Evolutionary conservation across 2,888 invertebrate species (phyloP).

Genomic region (Zele albiditarsus): DNA sequence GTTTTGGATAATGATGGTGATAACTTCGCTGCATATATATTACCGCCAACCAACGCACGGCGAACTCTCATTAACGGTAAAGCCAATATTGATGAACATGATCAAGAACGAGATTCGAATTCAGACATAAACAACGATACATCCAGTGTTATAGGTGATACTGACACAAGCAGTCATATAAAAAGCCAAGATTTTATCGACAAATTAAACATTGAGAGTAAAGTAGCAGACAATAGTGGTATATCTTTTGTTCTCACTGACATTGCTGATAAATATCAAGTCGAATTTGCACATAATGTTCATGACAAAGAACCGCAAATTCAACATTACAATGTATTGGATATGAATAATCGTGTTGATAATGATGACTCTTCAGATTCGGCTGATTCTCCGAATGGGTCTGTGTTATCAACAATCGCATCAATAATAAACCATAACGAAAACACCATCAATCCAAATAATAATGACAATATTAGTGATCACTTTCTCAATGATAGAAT

Average conservation of each 20-base stretch:
- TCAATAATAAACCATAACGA: not conserved
- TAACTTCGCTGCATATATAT: slow-evolving; percentile 55
- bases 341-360: slow-evolving; percentile 42
- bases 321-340: slow-evolving; percentile 47
- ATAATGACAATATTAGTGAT: not conserved
- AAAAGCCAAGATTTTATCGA: slow-evolving; percentile 50
- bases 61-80: slow-evolving; percentile 60
- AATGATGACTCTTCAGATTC: slow-evolving; percentile 50
- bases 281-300: slow-evolving; percentile 57
- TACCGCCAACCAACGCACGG: slow-evolving; percentile 53
- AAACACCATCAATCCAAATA: not conserved
- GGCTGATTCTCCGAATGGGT: slow-evolving; percentile 48
- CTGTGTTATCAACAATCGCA: slow-evolving; percentile 11
- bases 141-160: slow-evolving; percentile 56
- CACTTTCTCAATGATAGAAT: not conserved
- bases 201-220: slow-evolving; percentile 60
- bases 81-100: slow-evolving; percentile 42
- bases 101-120: slow-evolving; percentile 53
- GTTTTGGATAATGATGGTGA: slow-evolving; percentile 53
- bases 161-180: slow-evolving; percentile 52
- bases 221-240: slow-evolving; percentile 47
- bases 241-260: slow-evolving; percentile 22
- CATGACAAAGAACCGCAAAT: slow-evolving; percentile 53
- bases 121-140: slow-evolving; percentile 59
- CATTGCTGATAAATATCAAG: slow-evolving; percentile 54